Evolutionary conservation across 1,140 invertebrate genomes (phyloP).

Genomic region (Dinoponera quadriceps): DNA sequence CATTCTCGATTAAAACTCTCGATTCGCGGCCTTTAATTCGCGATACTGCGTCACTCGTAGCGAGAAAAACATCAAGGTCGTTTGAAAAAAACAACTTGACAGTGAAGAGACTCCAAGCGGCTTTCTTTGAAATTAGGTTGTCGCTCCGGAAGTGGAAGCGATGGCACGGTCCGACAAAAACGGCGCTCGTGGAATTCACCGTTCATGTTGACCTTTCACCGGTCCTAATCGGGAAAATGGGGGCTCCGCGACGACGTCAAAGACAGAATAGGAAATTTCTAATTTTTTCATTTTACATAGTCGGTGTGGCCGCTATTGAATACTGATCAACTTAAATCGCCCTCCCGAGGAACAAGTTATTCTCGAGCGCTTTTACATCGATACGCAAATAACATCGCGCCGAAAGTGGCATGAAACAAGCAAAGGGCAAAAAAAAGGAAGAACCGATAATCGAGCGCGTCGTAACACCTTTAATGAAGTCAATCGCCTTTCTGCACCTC

Average conservation of each 20-base stretch:
- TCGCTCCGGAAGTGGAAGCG: constrained; percentile 7
- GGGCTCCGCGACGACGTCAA: constrained; percentile 39
- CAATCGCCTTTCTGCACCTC: background rate
- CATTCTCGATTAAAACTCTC: background rate
- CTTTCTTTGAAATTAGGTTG: constrained; percentile 63
- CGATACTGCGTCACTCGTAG: background rate
- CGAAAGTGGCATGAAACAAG: background rate
- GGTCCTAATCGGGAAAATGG: constrained; percentile 74
- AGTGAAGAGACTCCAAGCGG: constrained; percentile 8
- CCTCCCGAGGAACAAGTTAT: background rate
- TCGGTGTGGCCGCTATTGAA: constrained; percentile 53
- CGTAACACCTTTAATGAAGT: constrained; percentile 50
- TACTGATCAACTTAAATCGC: constrained; percentile 49
- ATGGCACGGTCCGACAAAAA: constrained; percentile 42
- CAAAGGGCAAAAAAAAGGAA: background rate
- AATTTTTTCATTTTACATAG: constrained; percentile 71
- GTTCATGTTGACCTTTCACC: constrained; percentile 55
- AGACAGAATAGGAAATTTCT: constrained; percentile 61
- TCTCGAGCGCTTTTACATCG: no score
- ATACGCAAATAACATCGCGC: no score
- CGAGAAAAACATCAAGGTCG: background rate
- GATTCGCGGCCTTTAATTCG: background rate
- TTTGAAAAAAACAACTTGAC: background rate
- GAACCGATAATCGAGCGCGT: constrained; percentile 49
- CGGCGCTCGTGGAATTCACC: constrained; percentile 14